These are phyloP conservation scores for Hydrophis major DNA, from an alignment of 2,797 vertebrate genomes.

Conservation along the genomic window DNA sequence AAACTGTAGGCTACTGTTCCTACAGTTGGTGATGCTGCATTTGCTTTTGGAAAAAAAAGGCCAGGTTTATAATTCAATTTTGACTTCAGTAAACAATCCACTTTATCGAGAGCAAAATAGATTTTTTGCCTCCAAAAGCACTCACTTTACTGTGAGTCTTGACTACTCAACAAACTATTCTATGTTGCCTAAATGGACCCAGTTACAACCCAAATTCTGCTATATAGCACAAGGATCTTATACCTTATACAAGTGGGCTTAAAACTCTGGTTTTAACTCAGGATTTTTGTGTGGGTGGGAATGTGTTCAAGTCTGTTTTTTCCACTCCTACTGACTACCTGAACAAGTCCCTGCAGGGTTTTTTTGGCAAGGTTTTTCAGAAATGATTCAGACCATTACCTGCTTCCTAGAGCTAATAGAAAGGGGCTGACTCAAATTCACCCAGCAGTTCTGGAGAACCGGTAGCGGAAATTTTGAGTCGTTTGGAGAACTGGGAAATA, in stretches of 20 bases:
- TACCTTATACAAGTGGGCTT: background rate
- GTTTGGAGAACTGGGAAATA: too few species aligned
- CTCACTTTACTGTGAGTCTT: background rate
- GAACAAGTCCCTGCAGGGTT: background rate
- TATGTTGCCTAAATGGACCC: background rate
- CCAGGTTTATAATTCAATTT: background rate
- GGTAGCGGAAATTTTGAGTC: too few species aligned
- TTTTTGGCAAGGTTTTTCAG: background rate
- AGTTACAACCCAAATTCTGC: background rate
- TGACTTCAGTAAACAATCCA: background rate
- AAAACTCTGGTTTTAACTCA: background rate
- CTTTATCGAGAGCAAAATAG: background rate
- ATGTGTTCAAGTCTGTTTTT: background rate
- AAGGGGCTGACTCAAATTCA: background rate
- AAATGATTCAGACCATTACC: background rate
- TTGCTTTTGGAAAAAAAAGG: background rate
- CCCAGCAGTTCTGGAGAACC: too few species aligned
- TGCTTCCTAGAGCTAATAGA: background rate
- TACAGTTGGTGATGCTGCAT: background rate
- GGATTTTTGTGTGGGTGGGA: background rate
- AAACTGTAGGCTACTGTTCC: background rate
- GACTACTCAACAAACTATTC: background rate
- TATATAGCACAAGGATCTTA: background rate
- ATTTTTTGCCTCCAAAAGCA: background rate
- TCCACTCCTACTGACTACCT: background rate